phyloP scores from a whole-genome alignment of 2,797 vertebrate species.

The Pogonophryne albipinna region DNA sequence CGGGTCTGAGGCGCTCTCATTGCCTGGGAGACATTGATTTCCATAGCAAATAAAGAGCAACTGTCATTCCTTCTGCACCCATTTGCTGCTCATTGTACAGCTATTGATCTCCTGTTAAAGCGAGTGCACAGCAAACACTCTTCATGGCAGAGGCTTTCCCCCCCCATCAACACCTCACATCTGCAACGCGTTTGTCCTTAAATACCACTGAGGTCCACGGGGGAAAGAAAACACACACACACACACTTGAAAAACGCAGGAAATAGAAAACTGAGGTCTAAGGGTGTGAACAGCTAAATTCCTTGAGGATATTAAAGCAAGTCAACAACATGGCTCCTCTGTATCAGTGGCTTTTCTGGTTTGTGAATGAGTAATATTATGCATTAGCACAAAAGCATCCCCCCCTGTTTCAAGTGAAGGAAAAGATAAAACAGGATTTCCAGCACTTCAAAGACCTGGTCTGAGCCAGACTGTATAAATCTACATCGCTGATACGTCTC shows the following conservation, averaged over 20 bases:
- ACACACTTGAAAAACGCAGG: constrained; percentile 24
- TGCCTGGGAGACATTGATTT: constrained; percentile 87
- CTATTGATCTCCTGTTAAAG: constrained; percentile 72
- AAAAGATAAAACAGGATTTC: constrained; percentile 62
- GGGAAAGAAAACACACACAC: not conserved
- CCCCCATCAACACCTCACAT: constrained; percentile 42
- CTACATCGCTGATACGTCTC: constrained; percentile 54
- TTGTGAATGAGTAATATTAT: constrained; percentile 43
- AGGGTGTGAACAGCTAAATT: constrained; percentile 16
- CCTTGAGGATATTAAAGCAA: constrained; percentile 56
- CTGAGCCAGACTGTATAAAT: constrained; percentile 62
- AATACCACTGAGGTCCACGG: constrained; percentile 33
- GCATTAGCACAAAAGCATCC: constrained; percentile 52
- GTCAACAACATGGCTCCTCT: constrained; percentile 40
- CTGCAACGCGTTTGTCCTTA: constrained; percentile 42
- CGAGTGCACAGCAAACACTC: constrained; percentile 45
- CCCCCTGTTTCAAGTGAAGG: constrained; percentile 42
- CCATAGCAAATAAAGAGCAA: constrained; percentile 78
- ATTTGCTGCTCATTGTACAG: constrained; percentile 67
- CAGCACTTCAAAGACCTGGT: constrained; percentile 64
- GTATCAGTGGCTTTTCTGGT: constrained; percentile 37
- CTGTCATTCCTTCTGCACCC: constrained; percentile 69
- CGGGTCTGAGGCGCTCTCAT: constrained; percentile 84
- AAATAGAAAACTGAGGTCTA: constrained; percentile 30
- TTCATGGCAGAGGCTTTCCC: constrained; percentile 40